These are phyloP conservation scores for Conomelus anceps DNA, from an alignment of 2,888 invertebrate species.

Conservation along the genomic window DNA sequence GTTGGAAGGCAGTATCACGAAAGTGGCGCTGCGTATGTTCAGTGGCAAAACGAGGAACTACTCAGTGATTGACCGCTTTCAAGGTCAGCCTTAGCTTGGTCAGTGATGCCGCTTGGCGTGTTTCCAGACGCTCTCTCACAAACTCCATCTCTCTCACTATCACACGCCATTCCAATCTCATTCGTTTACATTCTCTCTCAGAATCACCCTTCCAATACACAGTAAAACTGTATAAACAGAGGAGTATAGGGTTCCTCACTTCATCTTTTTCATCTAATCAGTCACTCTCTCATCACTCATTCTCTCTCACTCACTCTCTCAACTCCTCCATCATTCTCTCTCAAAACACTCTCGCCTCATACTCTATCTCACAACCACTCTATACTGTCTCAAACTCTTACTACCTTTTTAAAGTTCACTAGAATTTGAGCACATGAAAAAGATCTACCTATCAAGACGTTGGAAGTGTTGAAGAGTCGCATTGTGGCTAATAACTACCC, in stretches of 20 bases:
- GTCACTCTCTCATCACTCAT: background rate
- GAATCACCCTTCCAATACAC: slow-evolving; percentile 25
- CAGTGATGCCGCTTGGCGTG: slow-evolving; percentile 26
- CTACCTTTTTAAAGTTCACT: too few species aligned
- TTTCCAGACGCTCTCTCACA: slow-evolving; percentile 17
- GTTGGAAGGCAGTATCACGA: background rate
- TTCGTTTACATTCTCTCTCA: slow-evolving; percentile 24
- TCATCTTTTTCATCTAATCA: background rate
- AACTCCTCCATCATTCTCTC: too few species aligned
- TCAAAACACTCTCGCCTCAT: too few species aligned
- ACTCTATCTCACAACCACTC: too few species aligned
- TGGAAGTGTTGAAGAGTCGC: too few species aligned
- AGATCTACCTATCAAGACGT: too few species aligned
- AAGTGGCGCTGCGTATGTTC: background rate
- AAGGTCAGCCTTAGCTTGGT: slow-evolving; percentile 23
- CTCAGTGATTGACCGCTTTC: slow-evolving; percentile 21
- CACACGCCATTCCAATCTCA: background rate
- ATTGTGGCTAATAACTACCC: too few species aligned
- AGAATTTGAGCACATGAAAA: too few species aligned
- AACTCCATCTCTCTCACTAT: too few species aligned
- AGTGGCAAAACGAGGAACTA: background rate
- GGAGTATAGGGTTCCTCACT: background rate
- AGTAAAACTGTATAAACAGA: background rate
- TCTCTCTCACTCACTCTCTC: too few species aligned
- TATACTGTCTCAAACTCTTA: too few species aligned